Base-by-base conservation (phyloP, 1,140 invertebrate genomes). In the Epicauta chinensis region DNA sequence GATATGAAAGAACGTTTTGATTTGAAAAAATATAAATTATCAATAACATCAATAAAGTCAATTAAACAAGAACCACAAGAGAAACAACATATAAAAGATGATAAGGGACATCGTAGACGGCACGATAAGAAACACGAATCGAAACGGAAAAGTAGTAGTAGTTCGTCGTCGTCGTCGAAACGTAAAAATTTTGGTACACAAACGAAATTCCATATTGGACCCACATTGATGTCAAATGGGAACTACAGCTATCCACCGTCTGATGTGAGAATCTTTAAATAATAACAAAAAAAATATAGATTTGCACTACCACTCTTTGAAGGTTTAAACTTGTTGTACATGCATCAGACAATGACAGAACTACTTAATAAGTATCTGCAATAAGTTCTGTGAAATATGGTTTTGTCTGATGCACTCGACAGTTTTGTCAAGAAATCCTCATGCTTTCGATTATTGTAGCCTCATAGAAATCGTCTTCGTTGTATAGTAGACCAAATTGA, bases 221-320 rank as follows among this genome's bases (percentile, higher is more conserved):
- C 63, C 65, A 59, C 56, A 12, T 40, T 70, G 34, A 46, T 68
- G 43, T 60, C 65, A 1, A 64, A 64, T 61, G 68, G 68, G 34
- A 70, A 70, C 44, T 67, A 67, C 51, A 64, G 59, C 54, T 62
- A 65, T 54, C 60, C 66, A 17, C 68, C 65, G 31, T 57, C 58
- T 41, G 62, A 70, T 61, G 63, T 68, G 60, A 64, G 67, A 23
- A 23, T 23, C 7, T 23, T 23, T 23, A 23, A 5, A 5, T 23
- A 2, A 23, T 5, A 23, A 23, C 4, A 23, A 1, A 23, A 23
- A 23, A n/a, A n/a, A n/a, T n/a, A n/a, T n/a, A n/a, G n/a, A n/a
- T n/a, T n/a, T n/a, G n/a, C n/a, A n/a, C n/a, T n/a, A n/a, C n/a
- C n/a, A n/a, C n/a, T n/a, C n/a, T n/a, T n/a, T n/a, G n/a, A n/a